Percentiles rank a stretch among this genome's conserved stretches.
Conservation (phyloP, 2,113 vertebrate species). For the Gadus chalcogrammus region DNA sequence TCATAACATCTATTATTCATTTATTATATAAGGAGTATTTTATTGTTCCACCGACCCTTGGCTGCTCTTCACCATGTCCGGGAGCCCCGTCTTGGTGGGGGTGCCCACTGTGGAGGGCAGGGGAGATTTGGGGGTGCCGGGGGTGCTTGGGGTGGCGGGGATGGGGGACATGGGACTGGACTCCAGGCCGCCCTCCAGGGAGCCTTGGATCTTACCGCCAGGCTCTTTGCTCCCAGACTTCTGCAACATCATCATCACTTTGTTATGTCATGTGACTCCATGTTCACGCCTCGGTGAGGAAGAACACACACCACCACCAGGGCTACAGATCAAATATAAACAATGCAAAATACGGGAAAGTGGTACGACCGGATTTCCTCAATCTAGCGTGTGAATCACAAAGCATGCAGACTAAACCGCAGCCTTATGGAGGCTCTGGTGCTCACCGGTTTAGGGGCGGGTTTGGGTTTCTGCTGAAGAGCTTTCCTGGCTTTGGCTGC, state of each 20-base stretch:
- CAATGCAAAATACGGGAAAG: no score
- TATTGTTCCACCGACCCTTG: slow-evolving; percentile 73
- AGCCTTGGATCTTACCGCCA: slow-evolving; percentile 71
- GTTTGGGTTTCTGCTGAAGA: slow-evolving; percentile 95
- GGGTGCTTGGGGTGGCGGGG: slow-evolving; percentile 69
- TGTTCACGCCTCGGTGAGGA: neutral
- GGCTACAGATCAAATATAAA: neutral
- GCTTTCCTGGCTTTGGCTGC: slow-evolving; percentile 97
- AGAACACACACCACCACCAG: neutral
- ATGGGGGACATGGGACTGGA: slow-evolving; percentile 73
- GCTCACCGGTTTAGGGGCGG: slow-evolving; percentile 86
- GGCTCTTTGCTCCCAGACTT: slow-evolving; percentile 87
- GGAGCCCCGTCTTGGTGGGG: slow-evolving; percentile 75
- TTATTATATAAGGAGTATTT: neutral
- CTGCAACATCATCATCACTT: slow-evolving; percentile 61
- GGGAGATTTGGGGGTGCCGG: slow-evolving; percentile 84
- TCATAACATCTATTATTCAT: no score
- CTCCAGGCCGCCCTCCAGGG: slow-evolving; percentile 76
- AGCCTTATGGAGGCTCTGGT: neutral
- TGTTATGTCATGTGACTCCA: neutral
- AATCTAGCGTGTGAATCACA: no score
- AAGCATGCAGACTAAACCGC: no score
- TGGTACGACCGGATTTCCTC: no score
- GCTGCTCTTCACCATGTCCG: slow-evolving; percentile 82
- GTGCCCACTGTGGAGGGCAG: slow-evolving; percentile 70